Percentiles rank a stretch among this genome's conserved stretches.
Evolutionary conservation across 1,140 invertebrate genomes (phyloP).

Genomic region (Spodoptera frugiperda): DNA sequence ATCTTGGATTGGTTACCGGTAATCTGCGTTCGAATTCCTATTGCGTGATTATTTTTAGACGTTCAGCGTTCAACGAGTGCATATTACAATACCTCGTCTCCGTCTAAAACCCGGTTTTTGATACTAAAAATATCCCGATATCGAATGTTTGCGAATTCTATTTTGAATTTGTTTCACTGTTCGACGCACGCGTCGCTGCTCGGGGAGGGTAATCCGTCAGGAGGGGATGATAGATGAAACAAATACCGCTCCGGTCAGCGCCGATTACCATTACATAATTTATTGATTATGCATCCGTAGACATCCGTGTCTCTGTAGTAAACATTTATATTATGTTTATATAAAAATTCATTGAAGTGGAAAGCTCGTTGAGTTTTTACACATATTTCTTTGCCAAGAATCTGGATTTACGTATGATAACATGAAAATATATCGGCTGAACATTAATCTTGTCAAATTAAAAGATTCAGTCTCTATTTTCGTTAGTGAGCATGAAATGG

Average conservation of each 20-base stretch:
- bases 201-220: slow-evolving; percentile 54
- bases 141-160: slow-evolving; percentile 85
- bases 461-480: slow-evolving; percentile 54
- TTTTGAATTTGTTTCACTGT: slow-evolving; percentile 79
- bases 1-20: slow-evolving; percentile 47
- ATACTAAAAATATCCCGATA: slow-evolving; percentile 83
- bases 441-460: slow-evolving; percentile 48
- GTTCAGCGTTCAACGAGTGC: slow-evolving; percentile 70
- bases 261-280: slow-evolving; percentile 26
- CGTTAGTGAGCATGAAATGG: slow-evolving; percentile 48
- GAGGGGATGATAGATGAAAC: slow-evolving; percentile 49
- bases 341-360: slow-evolving; percentile 49
- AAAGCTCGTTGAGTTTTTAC: slow-evolving; percentile 46
- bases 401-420: slow-evolving; percentile 57
- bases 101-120: slow-evolving; percentile 82
- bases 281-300: slow-evolving; percentile 29
- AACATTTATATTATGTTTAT: slow-evolving; percentile 50
- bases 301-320: slow-evolving; percentile 34
- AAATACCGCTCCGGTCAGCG: slow-evolving; percentile 6
- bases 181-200: slow-evolving; percentile 57
- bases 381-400: slow-evolving; percentile 57
- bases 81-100: slow-evolving; percentile 78
- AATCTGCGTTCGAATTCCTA: slow-evolving; percentile 58
- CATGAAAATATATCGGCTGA: slow-evolving; percentile 55
- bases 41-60: slow-evolving; percentile 68